These are phyloP conservation scores for Coranthus polyacanthus DNA, from an alignment of 2,797 vertebrate genomes.

Conservation along the genomic window DNA sequence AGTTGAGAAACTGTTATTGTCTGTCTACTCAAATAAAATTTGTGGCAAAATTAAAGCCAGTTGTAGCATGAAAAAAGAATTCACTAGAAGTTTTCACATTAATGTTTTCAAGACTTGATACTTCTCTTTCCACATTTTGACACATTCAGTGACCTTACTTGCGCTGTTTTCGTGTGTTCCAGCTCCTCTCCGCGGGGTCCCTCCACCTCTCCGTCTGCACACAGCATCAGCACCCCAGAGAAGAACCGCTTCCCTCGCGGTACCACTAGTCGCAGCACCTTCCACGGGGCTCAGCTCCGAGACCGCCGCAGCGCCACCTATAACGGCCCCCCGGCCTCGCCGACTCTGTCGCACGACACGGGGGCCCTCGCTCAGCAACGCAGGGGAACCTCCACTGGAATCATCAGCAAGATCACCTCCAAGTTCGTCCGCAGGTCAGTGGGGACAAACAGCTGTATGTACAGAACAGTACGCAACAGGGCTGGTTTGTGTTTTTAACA, in stretches of 20 bases:
- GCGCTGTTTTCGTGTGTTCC: too few species aligned
- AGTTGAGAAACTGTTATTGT: too few species aligned
- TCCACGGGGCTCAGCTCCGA: conserved; percentile 96
- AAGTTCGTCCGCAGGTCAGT: conserved; percentile 98
- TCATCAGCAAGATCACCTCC: conserved; percentile 99
- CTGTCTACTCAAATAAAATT: too few species aligned
- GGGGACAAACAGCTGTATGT: not conserved
- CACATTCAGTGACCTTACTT: too few species aligned
- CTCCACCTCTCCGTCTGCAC: conserved; percentile 94
- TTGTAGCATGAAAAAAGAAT: too few species aligned
- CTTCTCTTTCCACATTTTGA: too few species aligned
- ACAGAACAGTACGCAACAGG: too few species aligned
- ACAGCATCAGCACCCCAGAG: conserved; percentile 98
- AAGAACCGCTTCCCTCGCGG: conserved; percentile 97
- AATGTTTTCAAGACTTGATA: too few species aligned
- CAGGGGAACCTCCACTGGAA: conserved; percentile 94
- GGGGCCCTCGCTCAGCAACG: conserved; percentile 92
- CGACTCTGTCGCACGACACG: conserved; percentile 91
- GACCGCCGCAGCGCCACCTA: conserved; percentile 96
- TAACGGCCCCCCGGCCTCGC: conserved; percentile 96
- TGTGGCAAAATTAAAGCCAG: too few species aligned
- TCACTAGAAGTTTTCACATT: too few species aligned
- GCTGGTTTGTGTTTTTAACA: not conserved
- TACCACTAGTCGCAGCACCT: conserved; percentile 97
- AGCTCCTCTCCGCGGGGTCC: conserved; percentile 90